Evolutionary conservation across 2,113 vertebrate genomes (phyloP).

Genomic region (Centrocercus urophasianus): DNA sequence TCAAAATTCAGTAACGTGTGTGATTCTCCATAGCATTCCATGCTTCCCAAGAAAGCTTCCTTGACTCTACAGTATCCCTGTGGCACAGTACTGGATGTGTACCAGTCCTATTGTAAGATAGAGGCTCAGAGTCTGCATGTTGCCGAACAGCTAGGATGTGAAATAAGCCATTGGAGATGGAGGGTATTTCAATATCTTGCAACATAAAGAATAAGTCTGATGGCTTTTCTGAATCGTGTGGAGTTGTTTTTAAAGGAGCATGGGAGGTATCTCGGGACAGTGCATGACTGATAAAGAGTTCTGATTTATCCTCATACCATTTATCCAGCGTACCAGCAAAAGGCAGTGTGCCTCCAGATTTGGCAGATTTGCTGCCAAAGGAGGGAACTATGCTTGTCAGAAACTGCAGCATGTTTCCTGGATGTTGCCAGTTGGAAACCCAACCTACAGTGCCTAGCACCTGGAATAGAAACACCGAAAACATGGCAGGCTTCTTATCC

Average conservation of each 20-base stretch:
- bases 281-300: neutral
- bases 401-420: neutral
- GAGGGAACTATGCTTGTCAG: neutral
- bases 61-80: neutral
- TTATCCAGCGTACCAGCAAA: neutral
- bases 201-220: neutral
- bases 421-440: neutral
- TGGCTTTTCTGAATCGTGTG: neutral
- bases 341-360: neutral
- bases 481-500: neutral
- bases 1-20: neutral
- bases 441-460: neutral
- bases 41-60: neutral
- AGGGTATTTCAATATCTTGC: neutral
- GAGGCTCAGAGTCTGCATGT: neutral
- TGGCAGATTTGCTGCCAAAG: neutral
- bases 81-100: neutral
- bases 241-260: neutral
- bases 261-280: neutral
- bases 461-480: neutral
- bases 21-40: neutral
- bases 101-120: fast-evolving
- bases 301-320: neutral
- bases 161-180: neutral
- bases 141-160: neutral